Evolutionary conservation across 2,888 invertebrate species (phyloP), one percentile per base, ranked within the genome.

Genomic region (Campoplex nolae): DNA sequence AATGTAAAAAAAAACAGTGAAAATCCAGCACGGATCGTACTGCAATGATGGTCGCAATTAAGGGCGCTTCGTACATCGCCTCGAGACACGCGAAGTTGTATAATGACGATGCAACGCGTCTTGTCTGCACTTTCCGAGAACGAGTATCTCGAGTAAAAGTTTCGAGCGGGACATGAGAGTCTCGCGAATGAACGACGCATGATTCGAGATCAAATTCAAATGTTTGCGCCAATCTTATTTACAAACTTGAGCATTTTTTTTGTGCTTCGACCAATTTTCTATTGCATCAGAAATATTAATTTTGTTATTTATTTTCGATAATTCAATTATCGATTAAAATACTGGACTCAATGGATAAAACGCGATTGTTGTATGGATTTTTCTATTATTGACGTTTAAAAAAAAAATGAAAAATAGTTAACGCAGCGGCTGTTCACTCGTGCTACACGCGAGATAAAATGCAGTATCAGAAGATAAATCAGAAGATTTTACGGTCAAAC

Each of bases 11-110:
- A 38, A 75, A 42, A 32, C 45, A 23, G 32, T 51, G 54, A 48
- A 54, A 65, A 83, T 78, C 56, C 45, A 68, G 38, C 38, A 56
- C 38, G 76, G 23, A 28, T 35, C 77, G 76, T 38, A 70, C 18
- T 11, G 28, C 71, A 77, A 54, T 65, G 65, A 38, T 83, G n/a
- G 13, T 62, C n/a, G 54, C 62, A 51, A 48, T 58, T 62, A 75
- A 62, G 68, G 84, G 68, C 48, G 79, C 67, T 67, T 68, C 35
- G 23, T 56, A 3, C 68, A 70, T 58, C 45, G 74, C 67, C 80
- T 32, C 76, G 71, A 38, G 73, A 81, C 73, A 76, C 80, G 76
- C 48, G 42, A 76, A 85, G 54, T 85, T 77, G 56, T 56, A 45
- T 81, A 81, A 81, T 65, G 32, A 42, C 51, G 76, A 76, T 28